Conservation (phyloP, 1,140 invertebrate genomes). For the Aphelenchoides besseyi region DNA sequence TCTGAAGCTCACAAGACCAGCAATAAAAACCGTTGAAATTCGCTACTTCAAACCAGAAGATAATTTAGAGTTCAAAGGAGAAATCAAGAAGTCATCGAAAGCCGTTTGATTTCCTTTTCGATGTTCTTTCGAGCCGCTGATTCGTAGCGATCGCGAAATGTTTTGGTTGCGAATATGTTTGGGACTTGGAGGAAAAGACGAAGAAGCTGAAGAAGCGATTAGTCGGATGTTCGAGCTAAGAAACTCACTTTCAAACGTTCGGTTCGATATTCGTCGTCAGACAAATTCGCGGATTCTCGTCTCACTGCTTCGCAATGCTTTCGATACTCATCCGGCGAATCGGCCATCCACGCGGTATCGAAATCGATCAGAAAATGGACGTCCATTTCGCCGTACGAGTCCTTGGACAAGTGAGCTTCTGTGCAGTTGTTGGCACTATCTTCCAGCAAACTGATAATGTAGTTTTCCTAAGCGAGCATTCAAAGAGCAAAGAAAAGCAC, state of each 20-base stretch:
- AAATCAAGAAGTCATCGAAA: neutral
- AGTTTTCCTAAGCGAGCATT: conserved; percentile 60
- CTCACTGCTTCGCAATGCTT: conserved; percentile 67
- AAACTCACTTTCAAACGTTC: conserved; percentile 67
- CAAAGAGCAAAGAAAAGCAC: neutral
- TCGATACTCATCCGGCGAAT: conserved; percentile 65
- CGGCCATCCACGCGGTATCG: conserved; percentile 69
- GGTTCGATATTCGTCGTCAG: conserved; percentile 67
- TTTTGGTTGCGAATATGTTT: conserved; percentile 70
- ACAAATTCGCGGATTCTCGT: conserved; percentile 68
- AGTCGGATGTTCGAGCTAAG: neutral
- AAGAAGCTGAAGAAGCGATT: conserved; percentile 65
- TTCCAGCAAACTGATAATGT: conserved; percentile 65
- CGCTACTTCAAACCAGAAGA: no score
- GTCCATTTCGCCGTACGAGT: conserved; percentile 68
- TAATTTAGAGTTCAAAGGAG: neutral
- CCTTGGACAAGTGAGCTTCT: conserved; percentile 68
- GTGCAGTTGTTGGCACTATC: conserved; percentile 68
- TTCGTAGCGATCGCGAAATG: conserved; percentile 69
- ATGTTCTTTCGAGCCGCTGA: conserved; percentile 69
- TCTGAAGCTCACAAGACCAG: no score
- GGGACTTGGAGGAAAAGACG: conserved; percentile 70
- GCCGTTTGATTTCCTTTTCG: conserved; percentile 66
- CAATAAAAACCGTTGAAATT: no score
- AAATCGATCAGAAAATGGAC: conserved; percentile 70